Evolutionary conservation across 2,113 vertebrate genomes (phyloP), one percentile per base, ranked within the genome.

Genomic region (Sebastes schlegelii): DNA sequence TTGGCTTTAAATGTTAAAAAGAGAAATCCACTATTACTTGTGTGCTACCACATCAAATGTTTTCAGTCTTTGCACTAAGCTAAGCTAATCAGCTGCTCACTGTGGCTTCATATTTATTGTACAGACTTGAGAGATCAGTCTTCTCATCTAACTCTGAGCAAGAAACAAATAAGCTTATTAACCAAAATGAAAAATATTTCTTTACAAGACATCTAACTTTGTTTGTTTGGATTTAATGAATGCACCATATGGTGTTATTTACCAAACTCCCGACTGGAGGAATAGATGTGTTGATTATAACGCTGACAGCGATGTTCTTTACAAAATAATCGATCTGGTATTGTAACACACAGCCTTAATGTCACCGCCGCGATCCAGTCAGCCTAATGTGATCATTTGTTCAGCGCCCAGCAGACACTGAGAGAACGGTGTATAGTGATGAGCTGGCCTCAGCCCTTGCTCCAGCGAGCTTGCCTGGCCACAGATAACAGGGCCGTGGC

Each of bases 361-460:
- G 62, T 55, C 67, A 60, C 48, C 40, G 69, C 46, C 46, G 48
- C 54, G 51, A 21, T 51, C 78, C 71, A 4, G 64, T 83, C 66
- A n/a, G 79, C n/a, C 77, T 77, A 70, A 88, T 85, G 65, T 52
- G 67, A 77, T 83, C 71, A 73, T 90, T 85, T 90, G 74, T 82
- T 88, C 62, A 58, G 58, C 26, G 23, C 49, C 77, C 58, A 70
- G 76, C 62, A 55, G 72, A 87, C 89, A 62, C 63, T 34, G 34
- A 23, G 55, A 62, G 69, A 55, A 19, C 0, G 6, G 42, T 12
- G 40, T 13, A 43, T 13, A 43, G 34, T 80, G 88, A 89, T 82
- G 82, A 86, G 82, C 80, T 79, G 79, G 72, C 84, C 66, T 80
- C 67, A 72, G 80, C 57, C 52, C 66, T 34, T 16, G 70, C 88